These are phyloP conservation scores for Contarinia nasturtii DNA, from an alignment of 1,140 invertebrate genomes.

Conservation along the genomic window DNA sequence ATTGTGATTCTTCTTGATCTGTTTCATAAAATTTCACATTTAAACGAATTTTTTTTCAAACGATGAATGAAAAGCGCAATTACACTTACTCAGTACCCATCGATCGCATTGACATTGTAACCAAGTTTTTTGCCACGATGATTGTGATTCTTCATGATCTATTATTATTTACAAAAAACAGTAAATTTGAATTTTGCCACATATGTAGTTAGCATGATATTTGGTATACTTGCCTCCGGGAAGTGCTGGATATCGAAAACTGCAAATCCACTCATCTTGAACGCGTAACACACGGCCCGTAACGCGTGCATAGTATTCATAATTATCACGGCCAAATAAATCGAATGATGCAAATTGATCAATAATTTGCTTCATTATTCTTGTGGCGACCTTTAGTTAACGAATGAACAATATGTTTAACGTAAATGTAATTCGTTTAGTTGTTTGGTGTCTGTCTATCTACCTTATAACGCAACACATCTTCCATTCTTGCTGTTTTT, in stretches of 20 bases:
- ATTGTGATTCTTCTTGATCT: conserved; percentile 63
- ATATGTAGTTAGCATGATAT: no score
- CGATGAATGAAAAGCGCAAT: neutral
- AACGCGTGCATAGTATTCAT: conserved; percentile 91
- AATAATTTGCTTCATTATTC: conserved; percentile 88
- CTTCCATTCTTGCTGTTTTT: conserved; percentile 85
- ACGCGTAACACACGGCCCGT: conserved; percentile 82
- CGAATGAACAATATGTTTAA: neutral
- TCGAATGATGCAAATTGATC: conserved; percentile 91
- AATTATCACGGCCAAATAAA: conserved; percentile 88
- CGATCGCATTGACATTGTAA: conserved; percentile 70
- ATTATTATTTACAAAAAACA: no score
- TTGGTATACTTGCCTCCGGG: conserved; percentile 32
- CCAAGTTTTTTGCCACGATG: conserved; percentile 70
- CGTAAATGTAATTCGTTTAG: no score
- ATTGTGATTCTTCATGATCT: no score
- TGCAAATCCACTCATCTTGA: conserved; percentile 87
- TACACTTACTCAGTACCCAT: conserved; percentile 47
- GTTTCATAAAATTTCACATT: conserved; percentile 5
- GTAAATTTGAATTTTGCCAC: no score
- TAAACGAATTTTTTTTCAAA: neutral
- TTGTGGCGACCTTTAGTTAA: conserved; percentile 57
- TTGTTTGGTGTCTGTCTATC: no score
- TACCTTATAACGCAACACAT: conserved; percentile 85
- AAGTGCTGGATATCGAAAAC: conserved; percentile 76